Evolutionary conservation across 1,140 invertebrate genomes (phyloP), one percentile per base, ranked within the genome.

Genomic region (Ceratina calcarata): DNA sequence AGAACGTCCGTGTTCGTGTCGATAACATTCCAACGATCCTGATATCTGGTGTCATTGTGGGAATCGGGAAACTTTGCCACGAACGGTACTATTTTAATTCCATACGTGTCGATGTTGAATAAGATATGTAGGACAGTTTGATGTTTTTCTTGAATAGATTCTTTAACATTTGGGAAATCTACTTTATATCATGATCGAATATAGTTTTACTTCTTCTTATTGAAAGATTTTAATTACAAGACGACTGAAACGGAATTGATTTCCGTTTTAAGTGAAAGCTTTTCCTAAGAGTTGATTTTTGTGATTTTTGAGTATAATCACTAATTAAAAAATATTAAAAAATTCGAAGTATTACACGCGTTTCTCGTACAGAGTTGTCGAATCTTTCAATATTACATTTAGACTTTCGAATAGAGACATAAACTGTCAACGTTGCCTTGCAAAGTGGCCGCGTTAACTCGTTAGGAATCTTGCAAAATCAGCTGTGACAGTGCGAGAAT

Each of bases 1-100:
- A 86, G 84, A 86, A 75, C 83, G 67, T 37, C 24, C 55, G 61
- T n/a, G 55, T 57, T 24, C 68, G 55, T 20, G 64, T 76, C 73
- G 84, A 81, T 80, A 86, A 81, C 79, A 82, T 86, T 86, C 77
- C 85, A 64, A 57, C 60, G 72, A 74, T 22, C 22, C 53, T 49
- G 72, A 84, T 60, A 82, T 82, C 68, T 73, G 12, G 10, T 45
- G 66, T 82, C 24, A 37, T 68, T 68, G 32, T 22, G 24, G 20
- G 45, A 57, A 76, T 7, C 8, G 22, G 57, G 24, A 61, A 77
- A 53, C 49, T 24, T 32, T 13, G 24, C 12, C 8, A 6, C 7
- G 6, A 78, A 71, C 68, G 49, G 53, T 68, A 49, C 55, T n/a
- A 45, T 3, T 45, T 45, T 45, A 7, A 45, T 45, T 45, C 37